Base-by-base conservation (phyloP, 2,888 invertebrate species). In the Dryomyza anilis region DNA sequence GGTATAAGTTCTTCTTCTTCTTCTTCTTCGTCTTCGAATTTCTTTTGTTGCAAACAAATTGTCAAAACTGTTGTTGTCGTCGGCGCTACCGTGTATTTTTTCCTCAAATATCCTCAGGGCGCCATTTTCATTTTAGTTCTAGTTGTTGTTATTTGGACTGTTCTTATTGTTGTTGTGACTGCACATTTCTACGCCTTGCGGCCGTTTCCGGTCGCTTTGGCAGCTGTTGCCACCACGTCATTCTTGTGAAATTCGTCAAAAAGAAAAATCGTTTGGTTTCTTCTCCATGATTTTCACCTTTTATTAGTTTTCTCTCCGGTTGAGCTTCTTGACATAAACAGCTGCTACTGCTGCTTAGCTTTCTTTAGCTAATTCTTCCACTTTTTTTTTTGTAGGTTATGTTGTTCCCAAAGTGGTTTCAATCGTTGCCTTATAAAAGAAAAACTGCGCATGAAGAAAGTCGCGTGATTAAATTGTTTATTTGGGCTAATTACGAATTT, bases 401-500 rank as follows among this genome's bases (percentile, higher is more conserved):
- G 33, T 33, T 33, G 33, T 33, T 33, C 7, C 12, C 12, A 12
- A 8, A 8, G 33, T 33, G 7, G 33, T 39, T 39, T 39, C 39
- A 39, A 39, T n/a, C 39, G 39, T 4, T 39, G 39, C 39, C n/a
- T n/a, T n/a, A n/a, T n/a, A n/a, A n/a, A n/a, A n/a, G n/a, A n/a
- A n/a, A n/a, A n/a, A n/a, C n/a, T n/a, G n/a, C n/a, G n/a, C n/a
- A n/a, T n/a, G n/a, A n/a, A n/a, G n/a, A n/a, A n/a, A n/a, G n/a
- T 8, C 60, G 50, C 23, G 8, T 65, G 65, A 67, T 65, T 59
- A 65, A 65, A 65, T 63, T 67, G 67, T 67, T 67, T 67, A 67
- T 65, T 65, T 55, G 48, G 60, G 65, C 67, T 67, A 67, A 67
- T 67, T 67, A 56, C 43, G 60, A 61, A 61, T 63, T 56, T 21